phyloP scores from a whole-genome alignment of 2,797 vertebrate genomes.

The Spinus olivaceus region DNA sequence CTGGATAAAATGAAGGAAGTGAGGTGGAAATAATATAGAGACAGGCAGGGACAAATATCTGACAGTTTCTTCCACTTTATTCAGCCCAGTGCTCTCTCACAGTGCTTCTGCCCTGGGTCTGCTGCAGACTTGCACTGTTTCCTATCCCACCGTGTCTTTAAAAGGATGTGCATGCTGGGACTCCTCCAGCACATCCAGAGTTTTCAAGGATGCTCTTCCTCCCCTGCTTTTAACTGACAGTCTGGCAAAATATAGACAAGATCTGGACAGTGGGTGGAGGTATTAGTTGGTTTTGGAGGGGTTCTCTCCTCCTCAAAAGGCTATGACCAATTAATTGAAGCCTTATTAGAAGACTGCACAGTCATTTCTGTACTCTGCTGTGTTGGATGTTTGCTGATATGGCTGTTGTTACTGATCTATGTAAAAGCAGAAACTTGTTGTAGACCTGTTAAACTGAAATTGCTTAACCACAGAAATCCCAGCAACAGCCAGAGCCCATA shows the following conservation, averaged over 20 bases:
- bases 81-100: not conserved
- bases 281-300: not conserved
- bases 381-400: not conserved
- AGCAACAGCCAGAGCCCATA: not conserved
- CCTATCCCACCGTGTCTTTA: not conserved
- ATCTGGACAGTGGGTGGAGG: not conserved
- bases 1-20: not conserved
- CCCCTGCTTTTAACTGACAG: not conserved
- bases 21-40: not conserved
- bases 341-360: not conserved
- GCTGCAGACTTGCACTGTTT: not conserved
- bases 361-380: not conserved
- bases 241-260: not conserved
- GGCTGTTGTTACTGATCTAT: not conserved
- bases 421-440: not conserved
- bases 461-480: slow-evolving; percentile 4
- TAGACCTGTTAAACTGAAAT: slow-evolving; percentile 10
- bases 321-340: not conserved
- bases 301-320: not conserved
- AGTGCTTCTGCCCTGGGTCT: not conserved
- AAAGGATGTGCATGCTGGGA: not conserved
- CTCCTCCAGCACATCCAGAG: not conserved
- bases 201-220: not conserved
- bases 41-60: not conserved
- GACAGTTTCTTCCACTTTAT: slow-evolving; percentile 42